Percentiles rank a stretch among this genome's conserved stretches.
Evolutionary conservation across 2,797 vertebrate species (phyloP).

Genomic region (Eremophila alpestris): DNA sequence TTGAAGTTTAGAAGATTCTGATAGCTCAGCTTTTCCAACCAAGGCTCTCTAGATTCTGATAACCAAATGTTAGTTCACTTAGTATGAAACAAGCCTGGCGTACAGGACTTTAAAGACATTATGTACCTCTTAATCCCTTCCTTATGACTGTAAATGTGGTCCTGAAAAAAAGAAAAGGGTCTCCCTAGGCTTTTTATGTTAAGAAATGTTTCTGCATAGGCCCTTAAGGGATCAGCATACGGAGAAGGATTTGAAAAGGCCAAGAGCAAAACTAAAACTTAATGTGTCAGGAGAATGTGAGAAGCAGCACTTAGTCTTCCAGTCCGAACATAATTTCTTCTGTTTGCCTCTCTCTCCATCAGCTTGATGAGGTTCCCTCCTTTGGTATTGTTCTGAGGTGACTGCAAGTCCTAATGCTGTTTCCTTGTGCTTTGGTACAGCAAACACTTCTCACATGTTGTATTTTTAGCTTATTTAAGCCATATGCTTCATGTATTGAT

Average conservation of each 20-base stretch:
- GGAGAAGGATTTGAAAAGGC: not conserved
- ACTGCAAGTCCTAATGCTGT: not conserved
- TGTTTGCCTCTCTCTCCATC: not conserved
- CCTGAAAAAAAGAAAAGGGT: not conserved
- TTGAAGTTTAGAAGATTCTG: not conserved
- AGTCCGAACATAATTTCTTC: not conserved
- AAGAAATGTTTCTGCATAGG: not conserved
- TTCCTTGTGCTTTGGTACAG: not conserved
- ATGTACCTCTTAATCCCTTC: not conserved
- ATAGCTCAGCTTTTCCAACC: not conserved
- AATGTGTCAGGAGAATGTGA: not conserved
- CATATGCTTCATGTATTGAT: not conserved
- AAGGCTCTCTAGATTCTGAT: not conserved
- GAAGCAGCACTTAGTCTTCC: not conserved
- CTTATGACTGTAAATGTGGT: not conserved
- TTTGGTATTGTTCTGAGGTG: not conserved
- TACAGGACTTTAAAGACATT: not conserved
- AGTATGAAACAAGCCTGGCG: not conserved
- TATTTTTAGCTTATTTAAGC: not conserved
- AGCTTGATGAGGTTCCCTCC: not conserved
- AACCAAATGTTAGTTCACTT: not conserved
- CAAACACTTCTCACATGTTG: not conserved
- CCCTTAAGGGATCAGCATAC: not conserved
- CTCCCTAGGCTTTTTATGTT: not conserved
- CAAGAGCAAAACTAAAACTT: not conserved